phyloP scores from a whole-genome alignment of 2,888 invertebrate genomes.

The Prosopocoilus inquinatus region DNA sequence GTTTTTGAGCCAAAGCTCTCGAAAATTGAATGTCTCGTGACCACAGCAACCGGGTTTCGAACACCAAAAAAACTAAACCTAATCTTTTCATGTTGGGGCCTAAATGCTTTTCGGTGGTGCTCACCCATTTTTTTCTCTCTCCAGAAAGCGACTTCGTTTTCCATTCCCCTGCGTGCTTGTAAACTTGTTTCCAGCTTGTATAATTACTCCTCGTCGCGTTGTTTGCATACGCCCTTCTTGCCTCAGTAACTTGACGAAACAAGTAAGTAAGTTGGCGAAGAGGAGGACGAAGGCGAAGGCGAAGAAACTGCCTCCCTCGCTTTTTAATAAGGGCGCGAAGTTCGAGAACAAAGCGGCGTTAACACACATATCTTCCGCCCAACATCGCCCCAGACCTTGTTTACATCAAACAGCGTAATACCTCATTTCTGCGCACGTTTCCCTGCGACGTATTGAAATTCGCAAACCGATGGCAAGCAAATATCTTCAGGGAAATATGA shows the following conservation, averaged over 20 bases:
- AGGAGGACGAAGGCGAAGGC: not conserved
- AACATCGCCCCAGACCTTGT: not conserved
- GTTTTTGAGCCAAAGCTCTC: too few species aligned
- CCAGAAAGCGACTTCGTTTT: constrained; percentile 10
- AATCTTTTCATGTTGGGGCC: too few species aligned
- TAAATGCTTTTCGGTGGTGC: not conserved
- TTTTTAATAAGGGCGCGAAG: too few species aligned
- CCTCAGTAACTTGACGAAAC: too few species aligned
- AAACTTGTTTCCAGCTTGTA: too few species aligned
- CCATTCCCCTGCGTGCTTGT: not conserved
- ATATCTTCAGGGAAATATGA: constrained; percentile 2
- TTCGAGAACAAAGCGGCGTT: too few species aligned
- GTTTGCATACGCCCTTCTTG: too few species aligned
- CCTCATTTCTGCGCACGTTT: not conserved
- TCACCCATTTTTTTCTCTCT: constrained; percentile 5
- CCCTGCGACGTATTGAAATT: constrained; percentile 1
- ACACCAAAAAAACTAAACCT: too few species aligned
- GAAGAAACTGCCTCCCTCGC: not conserved
- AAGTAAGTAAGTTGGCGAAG: not conserved
- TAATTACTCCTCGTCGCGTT: not conserved
- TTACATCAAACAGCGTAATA: constrained; percentile 3
- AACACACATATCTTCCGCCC: too few species aligned
- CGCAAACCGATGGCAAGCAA: not conserved
- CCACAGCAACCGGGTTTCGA: too few species aligned
- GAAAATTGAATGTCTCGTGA: too few species aligned